Base-by-base conservation (phyloP, 2,113 vertebrate genomes). In the Taurulus bubalis region DNA sequence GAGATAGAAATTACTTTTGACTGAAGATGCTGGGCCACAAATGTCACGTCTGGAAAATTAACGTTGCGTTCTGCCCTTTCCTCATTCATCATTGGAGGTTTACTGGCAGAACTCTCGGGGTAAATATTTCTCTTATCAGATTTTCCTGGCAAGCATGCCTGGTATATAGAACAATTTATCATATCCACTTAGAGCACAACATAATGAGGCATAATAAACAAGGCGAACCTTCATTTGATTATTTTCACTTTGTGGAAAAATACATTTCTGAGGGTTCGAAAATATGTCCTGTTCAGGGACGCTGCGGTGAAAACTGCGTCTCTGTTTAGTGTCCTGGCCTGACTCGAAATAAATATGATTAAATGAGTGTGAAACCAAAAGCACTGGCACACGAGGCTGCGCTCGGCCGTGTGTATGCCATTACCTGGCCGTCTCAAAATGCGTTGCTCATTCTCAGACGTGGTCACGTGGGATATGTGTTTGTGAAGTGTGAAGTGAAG, bases 121-220 rank as follows among this genome's bases (percentile, higher is more conserved):
- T 90, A 91, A 93, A 94, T 90, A 91, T 91, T 90, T 88, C 86
- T 88, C 82, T 90, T 90, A 90, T 92, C 85, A 87, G 74, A 88
- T 89, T 90, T 91, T 89, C 83, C 87, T 85, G 83, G 85, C 87
- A 75, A 74, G 67, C 32, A 3, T 15, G 59, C 24, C 81, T 79
- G 68, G 67, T 47, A 76, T 55, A 87, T 38, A 82, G 80, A 80
- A 83, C 77, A 59, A 81, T 90, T 85, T 75, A 90, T 93, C 91
- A 91, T 84, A 87, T 85, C 80, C 77, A 79, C 79, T 89, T 87
- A 89, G 75, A 62, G 55, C 36, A 81, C 80, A 77, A 84, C 60
- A 72, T 82, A 87, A 88, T 71, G 82, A 91, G 84, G 73, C 74
- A 82, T 80, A 88, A 89, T 88, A 90, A 92, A 90, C 71, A 88